phyloP scores from a whole-genome alignment of 92 coral and sea anemone species.

The Zoanthus gigantus region DNA sequence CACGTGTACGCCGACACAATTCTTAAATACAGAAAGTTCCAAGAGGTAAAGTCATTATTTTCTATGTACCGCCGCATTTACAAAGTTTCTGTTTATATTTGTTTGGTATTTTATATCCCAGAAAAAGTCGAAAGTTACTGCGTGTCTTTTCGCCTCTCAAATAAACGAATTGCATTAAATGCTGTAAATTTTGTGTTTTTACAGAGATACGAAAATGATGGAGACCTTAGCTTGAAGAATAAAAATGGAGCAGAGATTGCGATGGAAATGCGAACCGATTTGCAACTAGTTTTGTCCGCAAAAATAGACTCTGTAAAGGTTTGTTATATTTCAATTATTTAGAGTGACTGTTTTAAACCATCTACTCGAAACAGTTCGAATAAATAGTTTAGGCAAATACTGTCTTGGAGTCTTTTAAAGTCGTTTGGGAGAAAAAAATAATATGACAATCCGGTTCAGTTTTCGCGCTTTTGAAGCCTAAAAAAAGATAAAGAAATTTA shows the following conservation, averaged over 20 bases:
- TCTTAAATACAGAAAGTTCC: constrained; percentile 60
- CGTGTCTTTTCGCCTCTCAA: constrained; percentile 53
- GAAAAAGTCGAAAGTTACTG: constrained; percentile 60
- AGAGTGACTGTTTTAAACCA: constrained; percentile 46
- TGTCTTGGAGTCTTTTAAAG: constrained; percentile 37
- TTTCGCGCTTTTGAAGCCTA: constrained; percentile 48
- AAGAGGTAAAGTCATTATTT: constrained; percentile 56
- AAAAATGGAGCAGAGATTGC: constrained; percentile 74
- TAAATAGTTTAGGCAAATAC: constrained; percentile 56
- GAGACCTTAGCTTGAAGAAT: neutral
- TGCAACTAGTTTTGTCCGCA: constrained; percentile 60
- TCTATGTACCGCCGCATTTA: constrained; percentile 41
- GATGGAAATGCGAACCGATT: constrained; percentile 57
- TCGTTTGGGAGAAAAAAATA: neutral
- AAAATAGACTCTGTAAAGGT: constrained; percentile 85
- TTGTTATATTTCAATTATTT: constrained; percentile 34
- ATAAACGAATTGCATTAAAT: neutral
- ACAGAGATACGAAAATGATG: constrained; percentile 47
- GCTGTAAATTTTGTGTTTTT: constrained; percentile 45
- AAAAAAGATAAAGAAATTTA: constrained; percentile 36
- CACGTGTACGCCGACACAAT: constrained; percentile 24
- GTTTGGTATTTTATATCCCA: constrained; percentile 44
- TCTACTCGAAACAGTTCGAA: constrained; percentile 58
- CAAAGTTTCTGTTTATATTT: constrained; percentile 46
- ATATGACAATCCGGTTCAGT: constrained; percentile 14